A percentile compares a stretch with the other conserved stretches of the same genome.
These are phyloP conservation scores for Drosophila santomea DNA, from an alignment of 1,140 invertebrate genomes.

Conservation along the genomic window DNA sequence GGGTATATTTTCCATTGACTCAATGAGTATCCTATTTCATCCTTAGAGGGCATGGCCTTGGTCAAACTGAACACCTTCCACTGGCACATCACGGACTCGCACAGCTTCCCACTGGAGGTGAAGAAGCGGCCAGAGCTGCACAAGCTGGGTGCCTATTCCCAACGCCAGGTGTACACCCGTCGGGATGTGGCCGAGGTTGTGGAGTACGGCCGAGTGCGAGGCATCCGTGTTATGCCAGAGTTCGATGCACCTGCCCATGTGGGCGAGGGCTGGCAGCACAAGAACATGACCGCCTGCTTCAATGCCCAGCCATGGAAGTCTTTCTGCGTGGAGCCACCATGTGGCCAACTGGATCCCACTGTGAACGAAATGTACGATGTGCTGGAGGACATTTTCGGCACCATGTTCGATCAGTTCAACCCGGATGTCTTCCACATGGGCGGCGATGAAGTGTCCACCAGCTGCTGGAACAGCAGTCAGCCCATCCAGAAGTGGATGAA, in stretches of 20 bases:
- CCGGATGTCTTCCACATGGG: constrained; percentile 95
- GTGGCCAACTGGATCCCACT: constrained; percentile 93
- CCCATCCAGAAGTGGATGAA: constrained; percentile 90
- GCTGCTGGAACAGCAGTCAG: constrained; percentile 91
- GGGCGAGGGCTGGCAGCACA: constrained; percentile 93
- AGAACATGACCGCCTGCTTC: constrained; percentile 88
- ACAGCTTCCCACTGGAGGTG: constrained; percentile 93
- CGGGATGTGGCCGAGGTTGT: constrained; percentile 86
- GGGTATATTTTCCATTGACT: too few species aligned
- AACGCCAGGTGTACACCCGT: constrained; percentile 87
- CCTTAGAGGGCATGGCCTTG: constrained; percentile 90
- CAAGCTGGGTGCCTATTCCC: constrained; percentile 90
- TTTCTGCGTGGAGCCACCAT: constrained; percentile 94
- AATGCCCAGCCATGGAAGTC: constrained; percentile 91
- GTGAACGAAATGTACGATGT: constrained; percentile 90
- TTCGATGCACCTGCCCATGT: constrained; percentile 95
- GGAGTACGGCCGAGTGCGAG: constrained; percentile 89
- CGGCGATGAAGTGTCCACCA: constrained; percentile 92
- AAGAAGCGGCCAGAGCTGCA: constrained; percentile 89
- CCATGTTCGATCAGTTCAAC: constrained; percentile 87
- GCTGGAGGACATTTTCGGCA: constrained; percentile 89
- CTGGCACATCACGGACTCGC: constrained; percentile 95
- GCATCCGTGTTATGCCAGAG: constrained; percentile 92
- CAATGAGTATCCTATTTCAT: not conserved
- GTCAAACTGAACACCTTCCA: constrained; percentile 94